phyloP scores from a whole-genome alignment of 2,888 invertebrate species.

The Vanessa cardui region DNA sequence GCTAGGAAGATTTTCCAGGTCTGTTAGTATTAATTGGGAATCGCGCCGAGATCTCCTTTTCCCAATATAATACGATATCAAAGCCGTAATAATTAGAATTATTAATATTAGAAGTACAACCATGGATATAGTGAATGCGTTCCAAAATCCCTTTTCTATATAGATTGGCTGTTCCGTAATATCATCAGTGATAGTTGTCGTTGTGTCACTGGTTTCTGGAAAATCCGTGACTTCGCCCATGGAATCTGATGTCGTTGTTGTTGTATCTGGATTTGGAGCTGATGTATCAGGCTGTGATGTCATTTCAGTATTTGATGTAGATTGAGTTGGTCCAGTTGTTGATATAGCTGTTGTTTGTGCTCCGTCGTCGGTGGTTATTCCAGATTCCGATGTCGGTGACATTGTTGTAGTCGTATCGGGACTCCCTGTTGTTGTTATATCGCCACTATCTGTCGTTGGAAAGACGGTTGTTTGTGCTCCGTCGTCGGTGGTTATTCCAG shows the following conservation, averaged over 20 bases:
- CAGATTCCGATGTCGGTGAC: too few species aligned
- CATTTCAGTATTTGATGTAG: too few species aligned
- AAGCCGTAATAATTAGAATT: conserved; percentile 31
- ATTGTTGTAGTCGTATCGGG: too few species aligned
- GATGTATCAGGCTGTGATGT: not conserved
- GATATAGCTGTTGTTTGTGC: too few species aligned
- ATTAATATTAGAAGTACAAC: conserved; percentile 33
- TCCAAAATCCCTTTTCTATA: conserved; percentile 34
- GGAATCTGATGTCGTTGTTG: too few species aligned
- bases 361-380: too few species aligned
- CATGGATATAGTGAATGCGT: conserved; percentile 36
- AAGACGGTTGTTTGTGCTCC: too few species aligned
- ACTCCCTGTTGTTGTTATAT: too few species aligned
- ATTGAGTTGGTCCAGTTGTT: too few species aligned
- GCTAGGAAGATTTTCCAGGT: conserved; percentile 46
- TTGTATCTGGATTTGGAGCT: not conserved
- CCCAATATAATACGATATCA: conserved; percentile 38
- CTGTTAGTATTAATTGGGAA: conserved; percentile 36
- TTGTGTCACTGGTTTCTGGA: not conserved
- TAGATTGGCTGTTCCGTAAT: conserved; percentile 5
- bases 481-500: too few species aligned
- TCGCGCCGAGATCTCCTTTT: conserved; percentile 24
- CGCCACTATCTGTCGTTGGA: too few species aligned
- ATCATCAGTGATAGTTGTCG: not conserved
- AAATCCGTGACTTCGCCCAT: too few species aligned